Base-by-base conservation (phyloP, 1,140 invertebrate genomes). In the Grapholita molesta region DNA sequence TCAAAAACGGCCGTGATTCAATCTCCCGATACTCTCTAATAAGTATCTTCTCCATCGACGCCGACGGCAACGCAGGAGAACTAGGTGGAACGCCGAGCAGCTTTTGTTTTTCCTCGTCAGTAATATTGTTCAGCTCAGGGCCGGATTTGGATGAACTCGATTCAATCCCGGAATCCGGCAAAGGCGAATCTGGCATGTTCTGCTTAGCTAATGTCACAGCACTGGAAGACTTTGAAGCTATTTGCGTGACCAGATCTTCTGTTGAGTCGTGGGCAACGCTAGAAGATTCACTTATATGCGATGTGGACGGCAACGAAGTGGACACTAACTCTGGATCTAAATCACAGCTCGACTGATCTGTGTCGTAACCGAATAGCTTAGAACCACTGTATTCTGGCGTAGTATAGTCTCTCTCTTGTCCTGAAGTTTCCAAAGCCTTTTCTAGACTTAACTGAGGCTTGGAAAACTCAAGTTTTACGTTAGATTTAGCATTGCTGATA, bases 101-200 rank as follows among this genome's bases (percentile, higher is more conserved):
- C 75, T 95, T 93, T 74, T 97, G 95, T 83, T 99, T 98, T 79
- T 99, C 97, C 88, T 99, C 98, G 81, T 99, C 97, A 0, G 97
- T 98, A 21, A 98, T 97, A 92, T 98, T 99, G 18, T 92, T 89
- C 25, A 89, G 77, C 42, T 85, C 80, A 9, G 84, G 80, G 1
- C 72, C 53, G 1, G 80, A 77, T 80, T 88, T 91, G 3, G 86
- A 85, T 0, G 88, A 85, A 73, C 78, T 85, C 0, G 90, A 92
- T 30, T 90, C 90, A 1, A 92, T 77, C 1, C 89, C 90, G 5
- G 91, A 92, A 77, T 93, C 91, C 0, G 89, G 92, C 30, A 92
- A 73, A 0, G 92, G 92, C 0, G 91, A 92, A 75, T 92, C 92
- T 0, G 91, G 91, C 83, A 92, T 84, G 70, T 92, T 92, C 32